These are phyloP conservation scores for Chionoecetes opilio DNA, from an alignment of 1,140 invertebrate genomes.

Conservation along the genomic window DNA sequence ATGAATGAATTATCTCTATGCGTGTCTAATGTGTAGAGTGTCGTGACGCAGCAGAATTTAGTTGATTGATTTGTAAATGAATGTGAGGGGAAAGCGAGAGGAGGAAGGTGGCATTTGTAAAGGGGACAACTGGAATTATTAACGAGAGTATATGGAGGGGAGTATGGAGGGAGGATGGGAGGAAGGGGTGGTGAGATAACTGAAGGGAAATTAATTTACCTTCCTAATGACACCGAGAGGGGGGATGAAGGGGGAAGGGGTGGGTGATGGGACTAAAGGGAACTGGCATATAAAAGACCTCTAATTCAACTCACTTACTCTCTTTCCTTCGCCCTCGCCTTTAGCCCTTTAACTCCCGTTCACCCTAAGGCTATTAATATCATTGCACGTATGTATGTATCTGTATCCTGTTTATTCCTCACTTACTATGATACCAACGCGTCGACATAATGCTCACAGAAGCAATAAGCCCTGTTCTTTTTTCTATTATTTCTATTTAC, in stretches of 20 bases:
- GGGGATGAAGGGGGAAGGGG: neutral
- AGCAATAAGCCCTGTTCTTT: too few species aligned
- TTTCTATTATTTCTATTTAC: too few species aligned
- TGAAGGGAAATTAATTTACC: conserved; percentile 30
- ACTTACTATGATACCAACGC: too few species aligned
- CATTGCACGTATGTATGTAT: too few species aligned
- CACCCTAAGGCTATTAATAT: too few species aligned
- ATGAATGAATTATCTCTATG: neutral
- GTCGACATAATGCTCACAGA: too few species aligned
- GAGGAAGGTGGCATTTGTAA: neutral
- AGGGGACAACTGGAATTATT: conserved; percentile 5
- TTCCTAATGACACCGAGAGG: neutral
- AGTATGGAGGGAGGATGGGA: neutral
- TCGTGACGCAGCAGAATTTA: neutral
- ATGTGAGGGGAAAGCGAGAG: neutral
- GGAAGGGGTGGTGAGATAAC: conserved; percentile 8
- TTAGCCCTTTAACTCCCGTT: too few species aligned
- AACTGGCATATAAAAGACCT: too few species aligned
- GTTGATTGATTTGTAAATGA: conserved; percentile 22
- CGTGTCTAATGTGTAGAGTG: neutral
- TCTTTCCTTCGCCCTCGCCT: too few species aligned
- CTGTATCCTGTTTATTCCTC: too few species aligned
- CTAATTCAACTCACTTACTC: too few species aligned
- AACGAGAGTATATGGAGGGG: neutral
- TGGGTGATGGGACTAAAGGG: too few species aligned